These are phyloP conservation scores for Pongo pygmaeus DNA, from an alignment of 2,113 vertebrate species.

Conservation along the genomic window DNA sequence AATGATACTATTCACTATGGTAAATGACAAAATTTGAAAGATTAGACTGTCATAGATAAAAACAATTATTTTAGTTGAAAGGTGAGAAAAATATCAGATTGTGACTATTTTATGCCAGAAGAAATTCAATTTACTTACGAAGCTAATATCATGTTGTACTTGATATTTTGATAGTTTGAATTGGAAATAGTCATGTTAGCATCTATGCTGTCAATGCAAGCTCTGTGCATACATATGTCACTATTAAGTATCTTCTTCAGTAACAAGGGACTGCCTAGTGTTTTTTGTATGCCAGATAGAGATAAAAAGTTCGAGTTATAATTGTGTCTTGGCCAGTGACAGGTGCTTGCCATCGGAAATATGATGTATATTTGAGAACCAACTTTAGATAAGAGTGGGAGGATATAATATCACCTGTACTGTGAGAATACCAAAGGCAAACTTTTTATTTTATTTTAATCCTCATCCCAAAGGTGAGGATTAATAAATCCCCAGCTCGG, in stretches of 20 bases:
- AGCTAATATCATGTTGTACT: neutral
- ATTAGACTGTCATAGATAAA: slow-evolving; percentile 24
- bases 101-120: slow-evolving; percentile 47
- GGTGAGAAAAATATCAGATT: neutral
- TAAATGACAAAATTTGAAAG: slow-evolving; percentile 49
- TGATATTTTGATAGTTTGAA: slow-evolving; percentile 59
- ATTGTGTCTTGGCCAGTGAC: neutral
- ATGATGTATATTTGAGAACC: slow-evolving; percentile 3
- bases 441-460: neutral
- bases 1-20: neutral
- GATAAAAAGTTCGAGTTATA: neutral
- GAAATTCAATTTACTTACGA: slow-evolving; percentile 50
- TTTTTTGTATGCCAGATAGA: neutral
- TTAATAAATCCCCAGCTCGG: neutral
- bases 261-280: neutral
- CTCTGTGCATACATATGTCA: neutral
- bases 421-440: slow-evolving; percentile 11
- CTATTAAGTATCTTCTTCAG: slow-evolving; percentile 38
- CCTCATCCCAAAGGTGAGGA: neutral
- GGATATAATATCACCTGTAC: neutral
- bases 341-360: slow-evolving; percentile 21
- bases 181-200: slow-evolving; percentile 49
- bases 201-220: slow-evolving; percentile 55
- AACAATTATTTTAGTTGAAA: slow-evolving; percentile 51
- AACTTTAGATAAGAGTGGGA: neutral